Evolutionary conservation across 2,797 vertebrate genomes (phyloP).

Genomic region (Eulemur rubriventer): DNA sequence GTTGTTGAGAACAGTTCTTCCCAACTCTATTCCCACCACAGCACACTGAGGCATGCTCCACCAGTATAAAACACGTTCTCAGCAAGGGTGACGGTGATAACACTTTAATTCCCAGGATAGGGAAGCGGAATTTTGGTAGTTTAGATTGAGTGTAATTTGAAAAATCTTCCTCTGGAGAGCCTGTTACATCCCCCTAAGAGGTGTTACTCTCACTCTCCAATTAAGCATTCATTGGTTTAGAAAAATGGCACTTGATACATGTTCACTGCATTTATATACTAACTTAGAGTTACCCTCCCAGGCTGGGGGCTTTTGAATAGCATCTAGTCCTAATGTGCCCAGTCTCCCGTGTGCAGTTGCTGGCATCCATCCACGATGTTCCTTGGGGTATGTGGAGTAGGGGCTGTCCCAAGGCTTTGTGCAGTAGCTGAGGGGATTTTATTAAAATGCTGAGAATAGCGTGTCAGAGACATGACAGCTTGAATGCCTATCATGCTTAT

Average conservation of each 20-base stretch:
- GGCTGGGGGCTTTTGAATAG: background rate
- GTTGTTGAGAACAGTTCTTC: background rate
- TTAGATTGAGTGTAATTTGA: background rate
- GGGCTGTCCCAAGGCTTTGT: background rate
- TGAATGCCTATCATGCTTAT: background rate
- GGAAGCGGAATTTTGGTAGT: background rate
- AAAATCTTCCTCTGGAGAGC: background rate
- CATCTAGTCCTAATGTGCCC: background rate
- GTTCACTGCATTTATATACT: background rate
- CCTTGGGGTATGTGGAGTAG: background rate
- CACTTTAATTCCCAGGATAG: background rate
- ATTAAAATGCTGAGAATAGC: background rate
- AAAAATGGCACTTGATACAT: background rate
- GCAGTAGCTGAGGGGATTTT: background rate
- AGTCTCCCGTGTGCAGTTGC: background rate
- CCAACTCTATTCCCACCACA: background rate
- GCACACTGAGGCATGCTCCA: background rate
- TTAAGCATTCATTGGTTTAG: background rate
- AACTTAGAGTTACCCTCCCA: background rate
- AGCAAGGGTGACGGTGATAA: background rate
- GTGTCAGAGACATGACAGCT: background rate
- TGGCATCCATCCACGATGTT: background rate
- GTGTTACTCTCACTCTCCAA: background rate
- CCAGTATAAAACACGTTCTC: background rate
- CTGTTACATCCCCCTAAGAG: background rate